Evolutionary conservation across 2,113 vertebrate genomes (phyloP), one percentile per base, ranked within the genome.

Genomic region (Trematocara macrostoma): DNA sequence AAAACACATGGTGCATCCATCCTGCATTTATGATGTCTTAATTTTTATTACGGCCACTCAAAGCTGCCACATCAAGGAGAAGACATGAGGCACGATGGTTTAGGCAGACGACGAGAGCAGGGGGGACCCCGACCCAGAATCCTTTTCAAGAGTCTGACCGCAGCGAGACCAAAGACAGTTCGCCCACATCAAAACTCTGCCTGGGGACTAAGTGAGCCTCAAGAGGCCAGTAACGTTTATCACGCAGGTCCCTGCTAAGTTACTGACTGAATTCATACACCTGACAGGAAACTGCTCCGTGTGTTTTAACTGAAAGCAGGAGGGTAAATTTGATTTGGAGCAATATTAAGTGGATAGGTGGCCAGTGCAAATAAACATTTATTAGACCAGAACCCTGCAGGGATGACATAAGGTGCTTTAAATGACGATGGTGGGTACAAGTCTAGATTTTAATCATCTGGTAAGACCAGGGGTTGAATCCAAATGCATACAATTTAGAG

Each of bases 41-140:
- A 84, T 91, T 90, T 88, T 90, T 91, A 93, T 67, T 83, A 83
- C 34, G 67, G 87, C 86, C 79, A 67, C 79, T 87, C 71, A 76
- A 91, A 91, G 31, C 85, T 83, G 82, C 93, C 94, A 93, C 94
- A 93, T 94, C 85, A 94, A 94, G 86, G 88, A 67, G 79, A 69
- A 74, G 88, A 89, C 84, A 47, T 85, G 85, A 81, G 47, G 80
- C 81, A 3, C 14, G n/a, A 92, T 89, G 88, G 83, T 74, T 90
- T 85, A 74, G 78, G 59, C 90, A 94, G 91, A 93, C 76, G 47
- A 84, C n/a, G 12, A 45, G 67, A 87, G 64, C 53, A 31, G 82
- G 78, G 78, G 76, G 89, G 74, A 86, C 88, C 88, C 86, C 45
- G 79, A 92, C 88, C 89, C 91, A 85, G 31, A 89, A 82, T 74